Conservation (phyloP, 2,888 invertebrate genomes). For the Clunio marinus region DNA sequence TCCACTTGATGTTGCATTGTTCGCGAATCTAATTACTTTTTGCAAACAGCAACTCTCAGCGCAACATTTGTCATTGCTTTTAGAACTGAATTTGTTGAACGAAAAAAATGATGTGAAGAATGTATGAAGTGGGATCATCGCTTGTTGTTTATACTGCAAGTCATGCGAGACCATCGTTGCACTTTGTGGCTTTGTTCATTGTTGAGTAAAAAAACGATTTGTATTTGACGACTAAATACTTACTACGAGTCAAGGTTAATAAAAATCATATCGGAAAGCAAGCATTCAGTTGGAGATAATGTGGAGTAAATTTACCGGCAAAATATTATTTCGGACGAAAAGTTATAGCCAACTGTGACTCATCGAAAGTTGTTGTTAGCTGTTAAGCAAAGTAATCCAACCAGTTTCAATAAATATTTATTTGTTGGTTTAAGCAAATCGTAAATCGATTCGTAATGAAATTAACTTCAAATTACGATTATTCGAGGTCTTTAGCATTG, state of each 20-base stretch:
- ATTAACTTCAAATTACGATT: no score
- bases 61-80: neutral
- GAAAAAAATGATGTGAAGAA: no score
- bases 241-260: neutral
- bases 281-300: no score
- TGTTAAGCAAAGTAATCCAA: no score
- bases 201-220: neutral
- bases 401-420: no score
- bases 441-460: no score
- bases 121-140: no score
- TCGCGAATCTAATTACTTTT: neutral
- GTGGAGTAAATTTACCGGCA: neutral
- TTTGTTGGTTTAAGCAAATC: no score
- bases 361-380: no score
- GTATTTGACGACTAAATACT: neutral
- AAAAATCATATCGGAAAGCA: no score
- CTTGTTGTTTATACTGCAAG: neutral
- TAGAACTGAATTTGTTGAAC: no score
- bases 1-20: neutral
- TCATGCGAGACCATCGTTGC: neutral
- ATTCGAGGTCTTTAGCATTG: no score
- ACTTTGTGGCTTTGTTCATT: constrained; percentile 19
- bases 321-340: neutral
- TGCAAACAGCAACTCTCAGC: neutral
- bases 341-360: neutral